Evolutionary conservation across 1,140 invertebrate species (phyloP), one percentile per base, ranked within the genome.

Genomic region (Caenorhabditis briggsae): DNA sequence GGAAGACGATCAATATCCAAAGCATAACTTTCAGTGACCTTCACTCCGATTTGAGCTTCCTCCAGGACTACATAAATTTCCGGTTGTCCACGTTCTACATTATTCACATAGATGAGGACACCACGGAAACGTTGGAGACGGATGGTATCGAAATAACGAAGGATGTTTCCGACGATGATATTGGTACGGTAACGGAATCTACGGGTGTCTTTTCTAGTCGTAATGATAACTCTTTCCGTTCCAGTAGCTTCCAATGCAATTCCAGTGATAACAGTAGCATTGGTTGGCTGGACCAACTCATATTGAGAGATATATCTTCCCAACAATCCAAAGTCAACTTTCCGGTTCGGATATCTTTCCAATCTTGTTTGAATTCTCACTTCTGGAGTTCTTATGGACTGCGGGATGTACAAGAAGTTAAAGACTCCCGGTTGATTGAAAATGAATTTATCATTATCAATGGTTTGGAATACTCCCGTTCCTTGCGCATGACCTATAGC

Each of bases 61-160:
- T 92, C 91, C n/a, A 92, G 64, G 9, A 92, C 91, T n/a, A 92
- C 91, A 82, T 92, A 92, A 55, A 92, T 90, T 65, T 92, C 91
- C 16, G 91, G 90, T 70, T 92, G 91, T 55, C 91, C 91, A 78
- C 91, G 70, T 65, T 92, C 89, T 1, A 92, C 91, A 65, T 91
- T 92, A 88, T 91, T 91, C 9, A 91, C 91, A 70, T 91, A 91
- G 65, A 91, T 89, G 14, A 91, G 86, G 43, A 91, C 88, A 50
- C 90, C 90, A 25, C 86, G 88, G 86, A 92, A 92, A 18, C 91
- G 65, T 84, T 92, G 91, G 1, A 92, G 78, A n/a, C 88, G 86
- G 85, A 92, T 92, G 5, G 91, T 92, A 65, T 92, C 91, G 58
- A 92, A 92, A 64, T 92, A 92, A 14, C 91, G 89, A 50, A 92